Evolutionary conservation across 2,888 invertebrate genomes (phyloP).

Genomic region (Entomobrya proxima): DNA sequence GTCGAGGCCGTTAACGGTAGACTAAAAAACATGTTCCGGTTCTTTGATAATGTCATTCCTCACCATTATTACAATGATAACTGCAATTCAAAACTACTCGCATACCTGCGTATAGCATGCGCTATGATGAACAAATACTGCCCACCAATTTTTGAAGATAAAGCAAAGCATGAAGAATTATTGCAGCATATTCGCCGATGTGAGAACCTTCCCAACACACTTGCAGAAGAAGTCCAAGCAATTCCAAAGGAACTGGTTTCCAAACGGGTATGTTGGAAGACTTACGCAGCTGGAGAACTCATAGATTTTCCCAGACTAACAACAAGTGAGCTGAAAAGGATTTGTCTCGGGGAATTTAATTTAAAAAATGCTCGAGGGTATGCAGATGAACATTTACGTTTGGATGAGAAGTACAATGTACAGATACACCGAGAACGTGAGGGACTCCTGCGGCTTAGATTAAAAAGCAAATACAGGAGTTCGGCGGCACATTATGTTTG

Average conservation of each 20-base stretch:
- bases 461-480: background rate
- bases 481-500: background rate
- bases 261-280: background rate
- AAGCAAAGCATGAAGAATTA: background rate
- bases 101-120: constrained; percentile 32
- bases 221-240: background rate
- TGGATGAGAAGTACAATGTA: background rate
- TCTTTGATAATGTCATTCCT: constrained; percentile 37
- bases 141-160: background rate
- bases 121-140: constrained; percentile 11
- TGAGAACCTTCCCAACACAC: background rate
- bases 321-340: background rate
- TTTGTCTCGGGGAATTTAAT: constrained; percentile 39
- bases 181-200: background rate
- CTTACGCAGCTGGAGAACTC: background rate
- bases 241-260: background rate
- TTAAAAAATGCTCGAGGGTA: constrained; percentile 5
- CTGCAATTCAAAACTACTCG: background rate
- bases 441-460: background rate
- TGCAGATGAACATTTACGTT: background rate
- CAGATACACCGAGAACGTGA: background rate
- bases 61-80: background rate
- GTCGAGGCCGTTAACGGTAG: constrained; percentile 64
- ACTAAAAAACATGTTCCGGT: constrained; percentile 54
- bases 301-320: constrained; percentile 35